Percentiles rank a stretch among this genome's conserved stretches.
Evolutionary conservation across 2,113 vertebrate species (phyloP).

Genomic region (Lota lota): DNA sequence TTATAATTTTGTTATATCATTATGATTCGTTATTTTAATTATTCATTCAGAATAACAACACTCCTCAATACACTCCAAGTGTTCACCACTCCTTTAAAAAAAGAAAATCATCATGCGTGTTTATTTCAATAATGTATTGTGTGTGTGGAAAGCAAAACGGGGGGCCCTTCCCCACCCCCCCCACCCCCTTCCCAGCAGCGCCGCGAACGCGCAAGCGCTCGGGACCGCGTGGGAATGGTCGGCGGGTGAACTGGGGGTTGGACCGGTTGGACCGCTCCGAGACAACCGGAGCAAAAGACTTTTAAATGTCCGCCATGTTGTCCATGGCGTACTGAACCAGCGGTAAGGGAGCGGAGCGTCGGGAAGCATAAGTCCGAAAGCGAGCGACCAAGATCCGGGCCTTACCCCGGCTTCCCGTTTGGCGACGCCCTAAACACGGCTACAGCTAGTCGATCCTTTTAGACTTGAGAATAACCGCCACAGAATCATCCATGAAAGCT

Average conservation of each 20-base stretch:
- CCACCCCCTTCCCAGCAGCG: conserved; percentile 24
- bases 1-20: no score
- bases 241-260: no score
- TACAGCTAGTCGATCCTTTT: conserved; percentile 56
- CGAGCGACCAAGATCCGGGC: conserved; percentile 83
- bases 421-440: conserved; percentile 86
- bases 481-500: conserved; percentile 92
- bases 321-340: conserved; percentile 94
- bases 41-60: no score
- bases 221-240: conserved; percentile 88
- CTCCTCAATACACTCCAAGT: no score
- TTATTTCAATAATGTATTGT: conserved; percentile 29
- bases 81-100: not conserved
- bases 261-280: conserved; percentile 60
- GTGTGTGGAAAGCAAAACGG: conserved; percentile 49
- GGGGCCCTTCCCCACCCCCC: conserved; percentile 64
- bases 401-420: conserved; percentile 78
- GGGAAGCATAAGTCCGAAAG: conserved; percentile 83
- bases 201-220: conserved; percentile 87
- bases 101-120: not conserved
- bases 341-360: conserved; percentile 83
- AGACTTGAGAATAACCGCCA: conserved; percentile 72
- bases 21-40: no score
- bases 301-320: conserved; percentile 99
- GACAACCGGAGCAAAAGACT: conserved; percentile 85